Evolutionary conservation across 2,888 invertebrate species (phyloP), one percentile per base, ranked within the genome.

Genomic region (Drosophila crucigera): DNA sequence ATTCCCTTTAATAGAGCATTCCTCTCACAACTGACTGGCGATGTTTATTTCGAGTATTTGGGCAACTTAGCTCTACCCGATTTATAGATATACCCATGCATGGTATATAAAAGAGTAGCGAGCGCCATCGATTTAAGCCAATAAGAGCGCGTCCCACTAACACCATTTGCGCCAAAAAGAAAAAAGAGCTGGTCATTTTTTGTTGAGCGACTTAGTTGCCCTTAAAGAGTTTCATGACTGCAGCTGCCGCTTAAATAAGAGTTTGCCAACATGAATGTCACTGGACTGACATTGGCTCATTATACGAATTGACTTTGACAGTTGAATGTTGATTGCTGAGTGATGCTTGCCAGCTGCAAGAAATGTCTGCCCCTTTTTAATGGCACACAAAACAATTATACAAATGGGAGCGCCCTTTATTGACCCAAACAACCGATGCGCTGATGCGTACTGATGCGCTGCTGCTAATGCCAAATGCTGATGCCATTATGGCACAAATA

Each of bases 221-320:
- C 22, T 75, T 68, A 41, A 78, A 71, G 49, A 25, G 53, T 55
- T 53, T 6, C 22, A 11, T 1, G 25, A 3, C 33, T n/a, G 22
- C 30, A 19, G 1, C 19, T 39, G 49, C 28, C 22, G 28, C 22
- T 39, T 31, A 16, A 55, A 53, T 53, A 41, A 53, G 33, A 66
- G 49, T n/a, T n/a, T 22, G 37, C 35, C 65, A 63, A 61, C n/a
- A 54, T 63, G 76, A 25, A 11, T 63, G 14, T 14, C 37, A 37
- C 19, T 10, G 52, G 37, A 37, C 25, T 5, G 49, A 55, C 61
- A 62, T 37, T 37, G 37, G 37, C 68, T 76, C 68, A 79, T 78
- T 76, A 78, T 63, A 33, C 49, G 39, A 61, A 53, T 72, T 50
- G 72, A 37, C 71, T 71, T 65, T 79, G 76, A 76, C 76, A 76